Percentiles rank a stretch among this genome's conserved stretches.
Evolutionary conservation across 2,888 invertebrate genomes (phyloP).

Genomic region (Phragmatobia fuliginosa): DNA sequence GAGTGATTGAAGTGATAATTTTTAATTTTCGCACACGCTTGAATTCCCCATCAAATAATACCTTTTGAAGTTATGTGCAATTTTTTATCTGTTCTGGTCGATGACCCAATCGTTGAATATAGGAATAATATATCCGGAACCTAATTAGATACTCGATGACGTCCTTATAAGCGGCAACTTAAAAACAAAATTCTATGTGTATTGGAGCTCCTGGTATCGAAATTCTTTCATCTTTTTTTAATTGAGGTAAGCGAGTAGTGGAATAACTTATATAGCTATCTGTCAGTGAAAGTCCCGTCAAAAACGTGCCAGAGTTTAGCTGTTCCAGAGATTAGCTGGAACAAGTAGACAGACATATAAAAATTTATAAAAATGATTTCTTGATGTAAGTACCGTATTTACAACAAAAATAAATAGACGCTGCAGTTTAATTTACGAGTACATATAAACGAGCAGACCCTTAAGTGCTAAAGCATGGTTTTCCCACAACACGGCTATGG

Average conservation of each 20-base stretch:
- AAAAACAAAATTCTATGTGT: neutral
- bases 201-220: neutral
- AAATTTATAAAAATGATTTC: too few relatives aligned
- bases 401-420: too few relatives aligned
- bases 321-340: too few relatives aligned
- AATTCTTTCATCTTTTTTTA: neutral
- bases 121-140: neutral
- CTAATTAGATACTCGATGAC: neutral
- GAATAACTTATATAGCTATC: too few relatives aligned
- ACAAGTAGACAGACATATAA: too few relatives aligned
- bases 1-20: conserved; percentile 17
- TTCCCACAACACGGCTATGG: too few relatives aligned
- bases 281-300: too few relatives aligned
- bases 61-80: conserved; percentile 5
- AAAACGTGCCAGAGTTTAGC: too few relatives aligned
- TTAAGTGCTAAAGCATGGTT: too few relatives aligned
- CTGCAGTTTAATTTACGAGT: too few relatives aligned
- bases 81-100: conserved; percentile 5
- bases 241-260: neutral
- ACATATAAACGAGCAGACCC: too few relatives aligned
- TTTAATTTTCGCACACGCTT: neutral
- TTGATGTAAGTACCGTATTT: too few relatives aligned
- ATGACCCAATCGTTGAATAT: conserved; percentile 4
- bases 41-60: neutral
- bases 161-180: neutral